Conservation (phyloP, 2,888 invertebrate genomes). For the Drosophila neutralis region DNA sequence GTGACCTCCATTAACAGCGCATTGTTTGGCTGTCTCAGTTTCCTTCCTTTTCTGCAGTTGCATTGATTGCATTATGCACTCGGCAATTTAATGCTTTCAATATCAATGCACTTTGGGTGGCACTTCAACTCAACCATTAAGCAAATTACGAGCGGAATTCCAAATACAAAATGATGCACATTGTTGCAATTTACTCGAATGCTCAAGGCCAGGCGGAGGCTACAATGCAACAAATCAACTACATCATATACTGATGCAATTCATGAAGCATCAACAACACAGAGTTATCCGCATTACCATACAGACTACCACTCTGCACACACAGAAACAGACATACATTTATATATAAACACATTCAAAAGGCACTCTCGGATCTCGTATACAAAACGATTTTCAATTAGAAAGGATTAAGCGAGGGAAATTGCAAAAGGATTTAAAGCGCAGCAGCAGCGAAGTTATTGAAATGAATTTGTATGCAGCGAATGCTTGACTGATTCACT, state of each 20-base stretch:
- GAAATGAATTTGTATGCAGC: conserved; percentile 74
- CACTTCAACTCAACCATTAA: conserved; percentile 67
- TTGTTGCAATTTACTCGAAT: conserved; percentile 53
- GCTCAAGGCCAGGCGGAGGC: conserved; percentile 61
- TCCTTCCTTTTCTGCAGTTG: conserved; percentile 18
- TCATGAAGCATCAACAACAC: conserved; percentile 45
- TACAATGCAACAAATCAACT: conserved; percentile 55
- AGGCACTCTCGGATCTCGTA: conserved; percentile 54
- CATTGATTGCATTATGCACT: conserved; percentile 61
- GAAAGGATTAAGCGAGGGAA: conserved; percentile 75
- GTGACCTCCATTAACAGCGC: conserved; percentile 59
- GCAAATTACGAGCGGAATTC: conserved; percentile 67
- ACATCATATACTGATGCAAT: conserved; percentile 52
- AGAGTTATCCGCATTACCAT: conserved; percentile 44
- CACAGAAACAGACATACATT: neutral
- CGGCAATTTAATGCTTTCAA: conserved; percentile 62
- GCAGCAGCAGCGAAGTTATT: conserved; percentile 65
- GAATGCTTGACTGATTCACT: conserved; percentile 53
- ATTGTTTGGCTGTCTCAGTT: conserved; percentile 48
- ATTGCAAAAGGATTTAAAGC: conserved; percentile 76
- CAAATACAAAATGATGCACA: conserved; percentile 57
- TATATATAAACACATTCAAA: conserved; percentile 25
- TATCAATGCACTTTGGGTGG: conserved; percentile 57
- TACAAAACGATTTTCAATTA: conserved; percentile 77
- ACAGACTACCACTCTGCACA: neutral